These are phyloP conservation scores for Ictalurus furcatus DNA, from an alignment of 2,113 vertebrate species.

Conservation along the genomic window DNA sequence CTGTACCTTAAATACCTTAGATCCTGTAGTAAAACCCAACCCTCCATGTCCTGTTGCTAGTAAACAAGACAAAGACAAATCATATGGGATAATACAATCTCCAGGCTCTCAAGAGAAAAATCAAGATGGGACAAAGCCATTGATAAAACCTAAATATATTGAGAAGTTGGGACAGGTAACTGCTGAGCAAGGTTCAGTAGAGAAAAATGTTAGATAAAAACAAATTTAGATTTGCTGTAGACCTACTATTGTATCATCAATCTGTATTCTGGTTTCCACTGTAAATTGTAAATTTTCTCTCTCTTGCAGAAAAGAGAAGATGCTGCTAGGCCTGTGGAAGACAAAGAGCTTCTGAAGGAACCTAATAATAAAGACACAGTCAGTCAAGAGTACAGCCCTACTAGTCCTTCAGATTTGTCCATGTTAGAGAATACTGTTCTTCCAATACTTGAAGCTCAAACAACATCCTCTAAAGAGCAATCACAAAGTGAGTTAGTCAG, in stretches of 20 bases:
- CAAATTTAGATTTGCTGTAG: background rate
- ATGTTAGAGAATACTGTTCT: constrained; percentile 93
- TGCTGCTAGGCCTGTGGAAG: constrained; percentile 65
- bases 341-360: constrained; percentile 76
- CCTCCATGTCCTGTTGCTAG: constrained; percentile 60
- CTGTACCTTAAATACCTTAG: constrained; percentile 45
- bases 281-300: background rate
- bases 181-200: constrained; percentile 24
- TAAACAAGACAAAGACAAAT: constrained; percentile 54
- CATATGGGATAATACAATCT: constrained; percentile 44
- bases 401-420: constrained; percentile 88
- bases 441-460: constrained; percentile 90
- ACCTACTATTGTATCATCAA: background rate
- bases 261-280: background rate
- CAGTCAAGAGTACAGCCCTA: constrained; percentile 80
- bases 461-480: constrained; percentile 71
- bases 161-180: constrained; percentile 66
- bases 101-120: constrained; percentile 58
- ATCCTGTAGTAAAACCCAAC: constrained; percentile 58
- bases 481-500: constrained; percentile 68
- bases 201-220: background rate
- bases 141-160: constrained; percentile 58
- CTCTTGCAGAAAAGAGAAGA: constrained; percentile 40
- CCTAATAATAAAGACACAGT: constrained; percentile 71
- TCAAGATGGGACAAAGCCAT: constrained; percentile 47